phyloP scores from a whole-genome alignment of 2,113 vertebrate species.

The Scortum barcoo region DNA sequence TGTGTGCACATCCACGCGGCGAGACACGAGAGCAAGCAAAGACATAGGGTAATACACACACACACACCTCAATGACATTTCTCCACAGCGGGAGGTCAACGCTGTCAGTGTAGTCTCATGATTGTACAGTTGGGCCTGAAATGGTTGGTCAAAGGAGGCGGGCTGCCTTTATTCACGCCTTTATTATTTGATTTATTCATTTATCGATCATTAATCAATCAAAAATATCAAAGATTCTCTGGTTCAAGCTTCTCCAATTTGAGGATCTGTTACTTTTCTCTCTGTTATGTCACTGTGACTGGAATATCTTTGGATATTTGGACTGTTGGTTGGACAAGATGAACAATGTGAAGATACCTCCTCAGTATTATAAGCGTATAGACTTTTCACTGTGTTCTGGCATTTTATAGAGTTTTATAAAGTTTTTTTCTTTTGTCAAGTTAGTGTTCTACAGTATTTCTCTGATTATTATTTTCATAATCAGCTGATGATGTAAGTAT shows the following conservation, averaged over 20 bases:
- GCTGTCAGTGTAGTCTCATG: not conserved
- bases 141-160: not conserved
- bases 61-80: conserved; percentile 13
- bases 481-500: no score
- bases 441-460: no score
- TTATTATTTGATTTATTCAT: no score
- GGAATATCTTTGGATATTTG: not conserved
- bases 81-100: not conserved
- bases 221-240: no score
- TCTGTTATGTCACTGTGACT: not conserved
- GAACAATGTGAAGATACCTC: not conserved
- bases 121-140: not conserved
- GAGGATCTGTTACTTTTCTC: not conserved
- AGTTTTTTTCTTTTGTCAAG: no score
- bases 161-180: no score
- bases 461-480: no score
- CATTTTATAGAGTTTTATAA: no score
- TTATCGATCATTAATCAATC: not conserved
- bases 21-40: not conserved
- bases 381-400: no score
- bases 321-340: no score
- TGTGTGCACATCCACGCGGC: conserved; percentile 15
- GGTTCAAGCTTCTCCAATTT: not conserved
- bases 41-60: not conserved
- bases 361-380: no score